phyloP scores from a whole-genome alignment of 2,113 vertebrate genomes.

The Epinephelus lanceolatus region DNA sequence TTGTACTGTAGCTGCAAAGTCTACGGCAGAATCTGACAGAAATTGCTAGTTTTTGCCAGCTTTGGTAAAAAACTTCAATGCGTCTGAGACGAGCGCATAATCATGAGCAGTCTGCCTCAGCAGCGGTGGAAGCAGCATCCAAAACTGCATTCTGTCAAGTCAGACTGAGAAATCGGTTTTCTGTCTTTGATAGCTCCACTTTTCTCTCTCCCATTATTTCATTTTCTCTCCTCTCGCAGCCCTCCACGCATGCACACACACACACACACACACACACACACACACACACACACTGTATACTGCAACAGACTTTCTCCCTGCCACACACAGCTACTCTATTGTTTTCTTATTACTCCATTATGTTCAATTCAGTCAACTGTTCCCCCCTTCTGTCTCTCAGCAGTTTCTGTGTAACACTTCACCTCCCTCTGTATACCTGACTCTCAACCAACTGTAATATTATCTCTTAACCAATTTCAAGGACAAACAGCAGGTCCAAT shows the following conservation, averaged over 20 bases:
- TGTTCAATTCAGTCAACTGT: constrained; percentile 44
- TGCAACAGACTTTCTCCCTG: constrained; percentile 1
- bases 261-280: constrained; percentile 25
- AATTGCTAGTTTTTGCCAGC: constrained; percentile 17
- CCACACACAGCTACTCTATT: constrained; percentile 33
- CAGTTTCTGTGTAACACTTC: constrained; percentile 34
- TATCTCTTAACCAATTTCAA: constrained; percentile 22
- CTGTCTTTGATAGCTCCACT: constrained; percentile 42
- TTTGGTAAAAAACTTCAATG: constrained; percentile 45
- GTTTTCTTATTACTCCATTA: constrained; percentile 57
- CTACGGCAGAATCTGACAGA: constrained; percentile 25
- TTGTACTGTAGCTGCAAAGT: constrained; percentile 24
- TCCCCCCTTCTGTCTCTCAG: constrained; percentile 33
- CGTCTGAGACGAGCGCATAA: constrained; percentile 40
- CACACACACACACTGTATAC: constrained; percentile 23
- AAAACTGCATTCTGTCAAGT: constrained; percentile 54
- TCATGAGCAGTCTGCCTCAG: constrained; percentile 40
- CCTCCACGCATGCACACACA: background rate
- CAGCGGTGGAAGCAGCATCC: constrained; percentile 32
- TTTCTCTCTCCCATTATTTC: constrained; percentile 51
- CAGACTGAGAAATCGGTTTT: constrained; percentile 58
- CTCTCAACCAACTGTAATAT: constrained; percentile 27
- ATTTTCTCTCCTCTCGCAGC: constrained; percentile 33
- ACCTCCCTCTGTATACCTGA: constrained; percentile 22
- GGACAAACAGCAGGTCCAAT: constrained; percentile 10